phyloP scores from a whole-genome alignment of 2,888 invertebrate genomes.

The Pardosa pseudoannulata region DNA sequence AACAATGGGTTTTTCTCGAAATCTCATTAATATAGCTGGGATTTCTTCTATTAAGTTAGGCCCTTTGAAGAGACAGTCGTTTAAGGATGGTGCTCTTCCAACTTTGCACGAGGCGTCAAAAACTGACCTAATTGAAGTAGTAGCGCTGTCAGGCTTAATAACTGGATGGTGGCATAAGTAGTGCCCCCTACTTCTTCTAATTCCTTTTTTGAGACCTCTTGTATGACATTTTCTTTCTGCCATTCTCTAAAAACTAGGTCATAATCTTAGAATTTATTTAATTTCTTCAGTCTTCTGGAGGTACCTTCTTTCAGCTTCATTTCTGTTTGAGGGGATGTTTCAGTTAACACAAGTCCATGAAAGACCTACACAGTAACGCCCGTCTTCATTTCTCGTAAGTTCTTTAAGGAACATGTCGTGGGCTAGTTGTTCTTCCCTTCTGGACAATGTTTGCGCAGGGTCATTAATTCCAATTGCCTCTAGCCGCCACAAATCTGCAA shows the following conservation, averaged over 20 bases:
- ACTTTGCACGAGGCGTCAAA: neutral
- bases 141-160: too few species aligned
- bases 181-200: too few species aligned
- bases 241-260: too few species aligned
- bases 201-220: too few species aligned
- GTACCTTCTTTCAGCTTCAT: too few species aligned
- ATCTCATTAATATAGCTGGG: neutral
- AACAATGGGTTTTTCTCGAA: neutral
- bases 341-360: neutral
- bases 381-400: neutral
- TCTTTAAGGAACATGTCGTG: neutral
- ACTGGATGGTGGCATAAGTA: too few species aligned
- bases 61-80: neutral
- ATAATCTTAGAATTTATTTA: too few species aligned
- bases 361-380: neutral
- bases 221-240: too few species aligned
- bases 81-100: neutral
- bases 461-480: neutral
- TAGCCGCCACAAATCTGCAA: neutral
- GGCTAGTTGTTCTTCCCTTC: neutral
- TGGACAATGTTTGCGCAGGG: neutral
- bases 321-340: too few species aligned
- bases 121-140: neutral
- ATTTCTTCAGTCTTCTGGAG: neutral
- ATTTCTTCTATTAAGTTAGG: too few species aligned